Base-by-base conservation (phyloP, 2,888 invertebrate genomes). In the Spatulosminthurus flaviceps region DNA sequence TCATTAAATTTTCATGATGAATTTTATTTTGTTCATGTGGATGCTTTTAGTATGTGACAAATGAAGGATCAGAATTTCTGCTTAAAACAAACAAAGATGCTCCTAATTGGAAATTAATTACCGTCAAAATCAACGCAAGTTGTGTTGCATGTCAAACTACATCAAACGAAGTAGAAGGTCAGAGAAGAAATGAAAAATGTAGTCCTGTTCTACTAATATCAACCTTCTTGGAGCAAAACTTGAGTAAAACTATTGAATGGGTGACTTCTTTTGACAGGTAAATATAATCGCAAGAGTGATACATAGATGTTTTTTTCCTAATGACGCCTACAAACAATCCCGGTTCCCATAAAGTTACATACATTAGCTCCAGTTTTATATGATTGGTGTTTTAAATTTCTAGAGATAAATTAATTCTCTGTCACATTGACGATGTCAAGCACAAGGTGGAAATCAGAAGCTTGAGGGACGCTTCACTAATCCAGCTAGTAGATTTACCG, bases 381-480 rank as follows among this genome's bases (percentile, higher is more conserved):
- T n/a, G n/a, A n/a, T n/a, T n/a, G n/a, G n/a, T n/a, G n/a, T n/a
- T n/a, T n/a, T n/a, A n/a, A n/a, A n/a, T 19, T 51, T 51, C 34
- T n/a, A 51, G 51, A 9, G 51, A 51, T 51, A 51, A 51, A 88
- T 89, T 98, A 51, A 91, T 97, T 74, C 89, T 95, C 51, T 93
- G 94, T 87, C 98, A 97, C 87, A 91, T 97, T 80, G 92, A 94
- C 87, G 96, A 98, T 90, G 97, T 97, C 24, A 66, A 77, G 26
- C 11, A 77, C n/a, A 69, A 28, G 19, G 0, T 77, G 16, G 41
- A 77, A 24, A 9, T 77, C 5, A 4, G 77, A 26, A 77, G 61
- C n/a, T 28, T 77, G n/a, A n/a, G 66, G 22, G 69, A 77, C 26
- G 69, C 42, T 19, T 29, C 42, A 26, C 42, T 77, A 16, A 1